Evolutionary conservation across 2,113 vertebrate genomes (phyloP), one percentile per base, ranked within the genome.

Genomic region (Elanus axillaris): DNA sequence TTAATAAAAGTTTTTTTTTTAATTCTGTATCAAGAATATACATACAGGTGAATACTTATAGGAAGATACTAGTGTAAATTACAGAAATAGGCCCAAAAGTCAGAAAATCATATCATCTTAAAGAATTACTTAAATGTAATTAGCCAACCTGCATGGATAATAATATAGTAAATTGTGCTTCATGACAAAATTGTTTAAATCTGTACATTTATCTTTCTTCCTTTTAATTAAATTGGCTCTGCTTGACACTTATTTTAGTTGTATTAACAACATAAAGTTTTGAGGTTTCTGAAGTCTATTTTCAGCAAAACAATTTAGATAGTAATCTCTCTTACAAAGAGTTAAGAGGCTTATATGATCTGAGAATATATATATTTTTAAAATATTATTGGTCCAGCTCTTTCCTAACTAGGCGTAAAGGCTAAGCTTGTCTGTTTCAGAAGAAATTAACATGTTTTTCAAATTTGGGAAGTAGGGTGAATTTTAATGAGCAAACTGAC

Each of bases 261-360:
- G 75, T 74, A 82, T 53, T 94, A 31, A 10, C 60, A 71, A 45
- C 73, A 67, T 36, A 11, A 58, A 60, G 60, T 88, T 94, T 94
- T 93, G 74, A 81, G 43, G 31, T 68, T 88, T 97, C 26, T 80
- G 67, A 86, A 91, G 55, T 71, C 67, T 72, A 27, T 80, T 47
- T 75, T 89, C 59, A 88, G 43, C 69, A 62, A 92, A 95, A 69
- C 75, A 91, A 81, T 94, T 94, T 90, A 84, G 84, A 29, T 92
- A 50, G 11, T 81, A 68, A 75, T 47, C 58, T 84, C 31, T 71
- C 93, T 42, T 78, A 29, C 81, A 88, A 86, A 90, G 25, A 92
- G 80, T 68, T 91, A 77, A 77, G 73, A 75, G 15, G 36, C 72
- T 95, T 93, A 59, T 59, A 15, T 83, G 67, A 94, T 34, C 31